A percentile compares a stretch with the other conserved stretches of the same genome.
Evolutionary conservation across 2,113 vertebrate genomes (phyloP).

Genomic region (Alaudala cheleensis): DNA sequence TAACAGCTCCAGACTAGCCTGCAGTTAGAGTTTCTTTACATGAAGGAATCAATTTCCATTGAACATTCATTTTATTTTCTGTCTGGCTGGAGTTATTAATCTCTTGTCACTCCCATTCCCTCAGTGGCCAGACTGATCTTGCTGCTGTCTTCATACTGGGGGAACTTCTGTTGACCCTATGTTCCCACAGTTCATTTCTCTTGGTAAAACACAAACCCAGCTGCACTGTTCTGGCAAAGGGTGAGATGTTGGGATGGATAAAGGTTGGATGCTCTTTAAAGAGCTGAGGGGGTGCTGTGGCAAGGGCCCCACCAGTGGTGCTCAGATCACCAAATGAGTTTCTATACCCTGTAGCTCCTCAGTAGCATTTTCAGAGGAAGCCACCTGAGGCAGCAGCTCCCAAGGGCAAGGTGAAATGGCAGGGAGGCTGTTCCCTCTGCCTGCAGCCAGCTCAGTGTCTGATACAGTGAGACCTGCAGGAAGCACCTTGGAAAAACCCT

Average conservation of each 20-base stretch:
- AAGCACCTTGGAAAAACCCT: background rate
- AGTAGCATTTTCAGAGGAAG: background rate
- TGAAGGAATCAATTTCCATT: background rate
- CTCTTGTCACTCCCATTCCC: background rate
- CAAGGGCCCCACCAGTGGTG: background rate
- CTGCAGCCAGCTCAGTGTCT: background rate
- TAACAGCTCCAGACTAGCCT: background rate
- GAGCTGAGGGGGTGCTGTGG: background rate
- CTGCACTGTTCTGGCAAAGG: background rate
- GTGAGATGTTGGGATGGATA: background rate
- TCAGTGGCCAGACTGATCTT: background rate
- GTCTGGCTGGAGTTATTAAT: background rate
- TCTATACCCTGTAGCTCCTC: background rate
- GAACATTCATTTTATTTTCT: background rate
- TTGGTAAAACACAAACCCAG: background rate
- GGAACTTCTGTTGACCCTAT: background rate
- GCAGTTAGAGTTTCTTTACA: background rate
- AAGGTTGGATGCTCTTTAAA: background rate
- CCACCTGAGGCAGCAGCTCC: background rate
- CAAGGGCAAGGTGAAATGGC: background rate
- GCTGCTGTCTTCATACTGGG: background rate
- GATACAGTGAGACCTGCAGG: background rate
- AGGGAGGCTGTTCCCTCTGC: rapidly evolving
- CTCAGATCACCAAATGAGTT: background rate
- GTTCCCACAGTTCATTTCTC: background rate